Conservation (phyloP, 2,888 invertebrate genomes). For the Anodontia alba region DNA sequence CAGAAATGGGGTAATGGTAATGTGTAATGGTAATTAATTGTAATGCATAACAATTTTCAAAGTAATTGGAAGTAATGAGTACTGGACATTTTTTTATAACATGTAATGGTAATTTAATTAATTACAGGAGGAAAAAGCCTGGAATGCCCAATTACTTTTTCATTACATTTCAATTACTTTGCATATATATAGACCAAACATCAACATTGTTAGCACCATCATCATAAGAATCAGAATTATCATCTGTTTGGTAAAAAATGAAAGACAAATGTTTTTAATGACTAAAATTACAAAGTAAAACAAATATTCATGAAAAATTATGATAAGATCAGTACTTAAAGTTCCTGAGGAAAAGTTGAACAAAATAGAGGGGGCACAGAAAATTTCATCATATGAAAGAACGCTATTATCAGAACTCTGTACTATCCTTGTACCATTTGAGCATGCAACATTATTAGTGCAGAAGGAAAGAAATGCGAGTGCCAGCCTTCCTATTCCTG, state of each 20-base stretch:
- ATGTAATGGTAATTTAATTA: conserved; percentile 4
- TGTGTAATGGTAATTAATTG: too few relatives aligned
- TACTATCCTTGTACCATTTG: conserved; percentile 28
- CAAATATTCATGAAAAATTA: conserved; percentile 26
- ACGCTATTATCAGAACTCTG: conserved; percentile 36
- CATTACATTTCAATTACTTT: conserved; percentile 5
- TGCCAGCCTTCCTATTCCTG: conserved; percentile 39
- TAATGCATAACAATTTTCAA: conserved; percentile 7
- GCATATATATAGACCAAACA: background rate
- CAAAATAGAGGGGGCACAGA: background rate
- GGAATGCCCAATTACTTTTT: background rate
- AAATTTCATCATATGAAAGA: conserved; percentile 33
- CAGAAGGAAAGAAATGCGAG: conserved; percentile 34
- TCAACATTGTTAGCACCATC: too few relatives aligned
- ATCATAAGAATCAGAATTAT: too few relatives aligned
- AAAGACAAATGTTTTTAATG: background rate
- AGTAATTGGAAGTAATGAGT: conserved; percentile 5
- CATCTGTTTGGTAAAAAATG: too few relatives aligned
- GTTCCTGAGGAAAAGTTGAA: conserved; percentile 36
- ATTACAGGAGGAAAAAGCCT: conserved; percentile 1
- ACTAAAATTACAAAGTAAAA: background rate
- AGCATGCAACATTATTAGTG: conserved; percentile 30
- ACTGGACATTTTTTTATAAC: background rate
- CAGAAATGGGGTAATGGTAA: too few relatives aligned
- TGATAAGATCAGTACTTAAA: conserved; percentile 35